A percentile compares a stretch with the other conserved stretches of the same genome.
Evolutionary conservation across 2,797 vertebrate genomes (phyloP).

Genomic region (Mallotus villosus): DNA sequence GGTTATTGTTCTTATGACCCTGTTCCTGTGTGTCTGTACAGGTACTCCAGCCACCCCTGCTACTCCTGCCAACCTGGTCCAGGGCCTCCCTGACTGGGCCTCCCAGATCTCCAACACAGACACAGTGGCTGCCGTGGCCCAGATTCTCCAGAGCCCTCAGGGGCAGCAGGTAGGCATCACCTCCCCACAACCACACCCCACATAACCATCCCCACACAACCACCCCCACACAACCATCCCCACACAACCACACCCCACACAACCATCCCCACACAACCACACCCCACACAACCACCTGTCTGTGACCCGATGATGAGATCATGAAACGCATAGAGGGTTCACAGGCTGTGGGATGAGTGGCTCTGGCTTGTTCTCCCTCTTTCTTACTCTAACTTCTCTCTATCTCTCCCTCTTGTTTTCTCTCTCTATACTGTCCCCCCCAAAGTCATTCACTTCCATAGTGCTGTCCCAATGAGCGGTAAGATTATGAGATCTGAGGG

Average conservation of each 20-base stretch:
- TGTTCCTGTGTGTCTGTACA: constrained; percentile 51
- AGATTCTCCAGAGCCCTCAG: constrained; percentile 97
- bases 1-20: no score
- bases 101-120: constrained; percentile 97
- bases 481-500: constrained; percentile 3
- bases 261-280: no score
- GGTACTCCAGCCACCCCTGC: constrained; percentile 96
- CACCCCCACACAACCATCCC: no score
- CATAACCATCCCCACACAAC: background rate
- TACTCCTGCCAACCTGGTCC: constrained; percentile 92
- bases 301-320: background rate
- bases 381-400: background rate
- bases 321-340: background rate
- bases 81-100: constrained; percentile 94
- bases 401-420: background rate
- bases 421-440: background rate
- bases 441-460: background rate
- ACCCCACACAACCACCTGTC: background rate
- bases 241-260: no score
- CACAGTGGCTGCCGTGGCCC: constrained; percentile 94
- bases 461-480: background rate
- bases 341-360: background rate
- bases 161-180: constrained; percentile 89
- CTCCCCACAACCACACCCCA: background rate
- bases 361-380: background rate